Base-by-base conservation (phyloP, 2,797 vertebrate species). In the Mormyrus hasselquistii region DNA sequence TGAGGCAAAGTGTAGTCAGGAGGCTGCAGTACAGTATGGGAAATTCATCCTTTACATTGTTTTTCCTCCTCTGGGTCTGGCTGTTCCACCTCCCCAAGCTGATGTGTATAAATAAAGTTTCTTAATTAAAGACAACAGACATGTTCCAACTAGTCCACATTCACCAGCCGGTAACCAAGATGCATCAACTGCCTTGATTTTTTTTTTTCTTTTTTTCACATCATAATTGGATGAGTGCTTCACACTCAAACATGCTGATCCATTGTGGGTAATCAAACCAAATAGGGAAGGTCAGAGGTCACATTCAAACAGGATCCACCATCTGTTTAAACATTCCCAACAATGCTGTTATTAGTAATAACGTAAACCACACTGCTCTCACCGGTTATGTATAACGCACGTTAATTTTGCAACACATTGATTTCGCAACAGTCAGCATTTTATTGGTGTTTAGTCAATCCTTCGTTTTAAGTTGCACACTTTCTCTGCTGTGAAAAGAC, bases 91-190 rank as follows among this genome's bases (percentile, higher is more conserved):
- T 84, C 79, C 79, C 44, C 41, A 22, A 22, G 79, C 79, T 9
- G 8, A 84, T 47, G 82, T 22, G 50, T 84, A 22, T 84, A 84
- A 84, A 84, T 84, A 84, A 84, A 84, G 82, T 84, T 84, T 10
- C 7, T 49, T 50, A 84, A 84, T 84, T 84, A 50, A 84, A 50
- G 47, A n/a, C 44, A 5, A 84, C 47, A 44, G 22, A 25, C 82
- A 5, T 84, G 82, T 84, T 50, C 82, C 82, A 50, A 44, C 82
- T 84, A 25, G 44, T 50, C 47, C 41, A 4, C 19, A 10, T 84
- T 50, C 44, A 84, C 3, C 44, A 25, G 82, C 47, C 41, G 9
- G 19, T 49, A 84, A 49, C 82, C 47, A 50, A 50, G 41, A 50
- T 49, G n/a, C 47, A n/a, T 50, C 41, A 12, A 22, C 49, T 84